These are phyloP conservation scores for Megatriorchis doriae DNA, from an alignment of 2,113 vertebrate species.

Conservation along the genomic window DNA sequence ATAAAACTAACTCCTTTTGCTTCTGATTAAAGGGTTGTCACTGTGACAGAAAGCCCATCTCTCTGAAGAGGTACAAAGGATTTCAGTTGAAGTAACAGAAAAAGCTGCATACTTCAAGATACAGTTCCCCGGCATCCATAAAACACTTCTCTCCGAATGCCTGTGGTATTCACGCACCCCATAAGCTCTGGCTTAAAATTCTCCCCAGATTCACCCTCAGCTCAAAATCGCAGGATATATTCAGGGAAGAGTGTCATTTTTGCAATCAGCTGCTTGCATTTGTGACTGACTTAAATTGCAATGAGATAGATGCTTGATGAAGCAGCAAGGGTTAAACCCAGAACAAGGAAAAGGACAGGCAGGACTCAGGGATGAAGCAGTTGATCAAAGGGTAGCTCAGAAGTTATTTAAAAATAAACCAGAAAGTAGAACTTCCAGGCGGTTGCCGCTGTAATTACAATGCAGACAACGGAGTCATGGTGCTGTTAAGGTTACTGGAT, in stretches of 20 bases:
- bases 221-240: not conserved
- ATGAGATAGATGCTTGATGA: not conserved
- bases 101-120: not conserved
- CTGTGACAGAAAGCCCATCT: not conserved
- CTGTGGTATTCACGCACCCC: not conserved
- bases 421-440: constrained; percentile 47
- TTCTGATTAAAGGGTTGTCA: not conserved
- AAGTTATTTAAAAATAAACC: constrained; percentile 60
- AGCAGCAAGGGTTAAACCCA: constrained; percentile 14
- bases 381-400: constrained; percentile 46
- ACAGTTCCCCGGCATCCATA: not conserved
- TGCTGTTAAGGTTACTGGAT: constrained; percentile 55
- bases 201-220: not conserved
- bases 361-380: not conserved
- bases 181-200: not conserved
- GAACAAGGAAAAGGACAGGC: not conserved
- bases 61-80: not conserved
- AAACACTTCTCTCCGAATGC: not conserved
- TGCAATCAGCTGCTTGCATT: not conserved
- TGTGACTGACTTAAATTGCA: not conserved
- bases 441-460: constrained; percentile 38
- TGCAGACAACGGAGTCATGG: constrained; percentile 24
- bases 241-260: not conserved
- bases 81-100: not conserved
- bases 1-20: not conserved